phyloP scores from a whole-genome alignment of 2,888 invertebrate species.

The Oasisia sp. region DNA sequence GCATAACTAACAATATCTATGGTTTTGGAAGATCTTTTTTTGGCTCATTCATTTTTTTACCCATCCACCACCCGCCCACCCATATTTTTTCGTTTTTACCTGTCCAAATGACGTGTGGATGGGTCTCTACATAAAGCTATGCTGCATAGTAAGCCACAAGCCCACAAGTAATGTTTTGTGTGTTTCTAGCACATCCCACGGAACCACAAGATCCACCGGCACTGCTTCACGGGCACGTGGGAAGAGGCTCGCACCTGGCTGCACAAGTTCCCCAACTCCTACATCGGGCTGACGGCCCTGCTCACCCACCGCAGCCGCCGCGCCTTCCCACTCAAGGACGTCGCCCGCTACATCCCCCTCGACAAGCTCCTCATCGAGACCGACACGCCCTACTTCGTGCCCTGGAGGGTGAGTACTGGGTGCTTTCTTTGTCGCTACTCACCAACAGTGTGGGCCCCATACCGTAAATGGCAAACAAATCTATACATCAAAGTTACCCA shows the following conservation, averaged over 20 bases:
- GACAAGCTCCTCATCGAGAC: constrained; percentile 67
- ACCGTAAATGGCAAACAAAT: too few relatives aligned
- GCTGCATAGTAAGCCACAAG: too few relatives aligned
- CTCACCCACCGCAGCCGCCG: constrained; percentile 54
- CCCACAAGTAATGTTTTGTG: not conserved
- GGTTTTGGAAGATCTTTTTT: too few relatives aligned
- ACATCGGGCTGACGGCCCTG: constrained; percentile 63
- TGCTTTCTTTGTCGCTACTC: not conserved
- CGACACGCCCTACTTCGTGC: constrained; percentile 69
- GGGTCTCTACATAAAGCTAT: too few relatives aligned
- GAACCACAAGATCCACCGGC: constrained; percentile 65
- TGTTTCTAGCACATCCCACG: constrained; percentile 35
- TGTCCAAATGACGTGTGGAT: too few relatives aligned
- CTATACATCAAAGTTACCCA: too few relatives aligned
- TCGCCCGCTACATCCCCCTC: constrained; percentile 64
- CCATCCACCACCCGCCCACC: too few relatives aligned
- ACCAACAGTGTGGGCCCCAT: too few relatives aligned
- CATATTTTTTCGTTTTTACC: too few relatives aligned
- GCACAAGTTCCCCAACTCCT: constrained; percentile 61
- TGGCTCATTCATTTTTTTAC: too few relatives aligned
- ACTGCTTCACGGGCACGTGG: constrained; percentile 67
- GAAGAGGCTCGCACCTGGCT: constrained; percentile 64
- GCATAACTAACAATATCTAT: too few relatives aligned
- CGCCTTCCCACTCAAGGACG: constrained; percentile 55
- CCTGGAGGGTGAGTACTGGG: constrained; percentile 51